These are phyloP conservation scores for Callinectes sapidus DNA, from an alignment of 2,888 invertebrate genomes.

Conservation along the genomic window DNA sequence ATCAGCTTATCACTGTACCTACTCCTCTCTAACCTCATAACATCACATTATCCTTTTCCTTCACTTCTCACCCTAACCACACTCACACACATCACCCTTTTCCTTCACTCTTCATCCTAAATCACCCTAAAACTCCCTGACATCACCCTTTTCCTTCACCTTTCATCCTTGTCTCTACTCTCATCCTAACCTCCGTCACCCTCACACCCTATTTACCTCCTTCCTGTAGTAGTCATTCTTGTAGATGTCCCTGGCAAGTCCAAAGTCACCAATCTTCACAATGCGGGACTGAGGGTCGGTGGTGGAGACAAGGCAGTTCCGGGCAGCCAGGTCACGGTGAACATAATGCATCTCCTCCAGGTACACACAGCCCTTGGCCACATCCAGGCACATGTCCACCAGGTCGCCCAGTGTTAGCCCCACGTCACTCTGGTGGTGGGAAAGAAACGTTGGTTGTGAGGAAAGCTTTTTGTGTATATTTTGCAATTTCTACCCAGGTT, in stretches of 20 bases:
- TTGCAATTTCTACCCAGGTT: no score
- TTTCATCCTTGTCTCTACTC: not conserved
- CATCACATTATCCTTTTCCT: not conserved
- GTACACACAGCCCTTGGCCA: constrained; percentile 95
- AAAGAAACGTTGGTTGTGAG: not conserved
- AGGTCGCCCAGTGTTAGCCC: constrained; percentile 87
- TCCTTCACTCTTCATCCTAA: no score
- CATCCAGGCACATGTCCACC: constrained; percentile 94
- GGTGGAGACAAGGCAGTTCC: constrained; percentile 90
- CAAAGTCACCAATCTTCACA: constrained; percentile 97
- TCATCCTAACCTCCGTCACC: no score
- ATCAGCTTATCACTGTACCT: no score
- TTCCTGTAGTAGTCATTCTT: constrained; percentile 98
- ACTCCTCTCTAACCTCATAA: no score
- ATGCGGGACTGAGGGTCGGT: constrained; percentile 73
- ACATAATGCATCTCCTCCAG: constrained; percentile 98
- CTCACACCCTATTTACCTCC: constrained; percentile 84
- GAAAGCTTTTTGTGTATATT: no score
- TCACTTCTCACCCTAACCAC: not conserved
- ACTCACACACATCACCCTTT: no score
- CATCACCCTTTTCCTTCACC: not conserved
- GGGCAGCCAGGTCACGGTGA: constrained; percentile 95
- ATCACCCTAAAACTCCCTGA: no score
- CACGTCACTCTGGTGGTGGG: constrained; percentile 45
- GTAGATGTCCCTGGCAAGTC: constrained; percentile 96